These are phyloP conservation scores for Meiosimyza decipiens DNA, from an alignment of 2,888 invertebrate species.

Conservation along the genomic window DNA sequence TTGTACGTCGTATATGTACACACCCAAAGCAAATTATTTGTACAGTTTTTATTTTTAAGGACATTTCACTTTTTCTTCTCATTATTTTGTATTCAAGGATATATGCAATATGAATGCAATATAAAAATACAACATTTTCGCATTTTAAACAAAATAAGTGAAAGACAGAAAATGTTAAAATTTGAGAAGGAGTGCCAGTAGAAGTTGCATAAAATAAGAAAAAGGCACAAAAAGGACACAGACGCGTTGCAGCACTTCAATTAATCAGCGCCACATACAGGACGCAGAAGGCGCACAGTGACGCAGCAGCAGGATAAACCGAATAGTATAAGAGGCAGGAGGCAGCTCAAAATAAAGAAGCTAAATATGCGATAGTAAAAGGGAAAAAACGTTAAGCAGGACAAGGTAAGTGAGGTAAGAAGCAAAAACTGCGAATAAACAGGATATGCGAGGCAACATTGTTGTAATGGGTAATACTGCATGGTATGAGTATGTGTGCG, in stretches of 20 bases:
- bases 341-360: background rate
- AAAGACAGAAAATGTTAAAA: background rate
- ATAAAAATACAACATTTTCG: conserved; percentile 30
- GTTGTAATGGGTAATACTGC: background rate
- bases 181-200: no score
- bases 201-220: background rate
- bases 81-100: background rate
- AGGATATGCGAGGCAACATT: conserved; percentile 23
- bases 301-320: conserved; percentile 12
- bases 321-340: background rate
- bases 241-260: conserved; percentile 41
- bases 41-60: conserved; percentile 20
- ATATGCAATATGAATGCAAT: background rate
- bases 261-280: conserved; percentile 43
- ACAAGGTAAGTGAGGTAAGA: background rate
- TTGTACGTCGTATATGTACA: no score
- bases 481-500: background rate
- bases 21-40: background rate
- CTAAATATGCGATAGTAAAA: background rate
- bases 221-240: background rate
- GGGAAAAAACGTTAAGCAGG: background rate
- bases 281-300: background rate
- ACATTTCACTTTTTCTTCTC: conserved; percentile 25
- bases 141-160: conserved; percentile 36
- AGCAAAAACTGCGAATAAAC: conserved; percentile 17